Base-by-base conservation (phyloP, 2,888 invertebrate species). In the Ichneumon xanthorius region DNA sequence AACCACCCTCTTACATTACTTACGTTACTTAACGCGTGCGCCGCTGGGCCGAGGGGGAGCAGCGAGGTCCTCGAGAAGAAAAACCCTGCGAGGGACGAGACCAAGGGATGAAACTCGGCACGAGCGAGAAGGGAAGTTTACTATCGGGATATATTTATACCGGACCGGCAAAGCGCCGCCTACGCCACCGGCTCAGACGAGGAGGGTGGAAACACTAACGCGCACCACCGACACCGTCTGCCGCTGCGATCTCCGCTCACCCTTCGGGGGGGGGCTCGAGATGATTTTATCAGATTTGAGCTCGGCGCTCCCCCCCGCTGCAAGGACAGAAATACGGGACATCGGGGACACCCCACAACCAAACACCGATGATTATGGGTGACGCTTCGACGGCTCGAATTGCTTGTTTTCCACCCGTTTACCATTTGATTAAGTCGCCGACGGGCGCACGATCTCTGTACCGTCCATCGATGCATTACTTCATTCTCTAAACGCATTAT, bases 351-450 rank as follows among this genome's bases (percentile, higher is more conserved):
- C 71, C 68, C 86, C 53, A 58, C 67, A 26, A 58, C 85, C 79
- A 14, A 85, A 67, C 82, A 75, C 85, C 80, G 65, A 85, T 81
- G 72, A 86, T 86, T 87, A 86, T 86, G 86, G 84, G 80, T 88
- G 83, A 87, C 88, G 85, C 84, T 84, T 82, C 88, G 89, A 88
- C 87, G 88, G 85, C 87, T 91, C 90, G 90, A 89, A 93, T 92
- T 92, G 92, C 93, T 93, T 93, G 93, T 93, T 93, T 93, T 93
- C 93, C 93, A 92, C 89, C 89, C 93, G 92, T 92, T 93, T 93
- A 92, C 93, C 93, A 90, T 92, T 93, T 93, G 92, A 93, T 93
- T 92, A 92, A 92, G 91, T 92, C 89, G 88, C 89, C 83, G 82
- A 85, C 82, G 75, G 73, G 65, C 16, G 6, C 53, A 72, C 77